A percentile compares a stretch with the other conserved stretches of the same genome.
Evolutionary conservation across 2,797 vertebrate genomes (phyloP).

Genomic region (Erithacus rubecula): DNA sequence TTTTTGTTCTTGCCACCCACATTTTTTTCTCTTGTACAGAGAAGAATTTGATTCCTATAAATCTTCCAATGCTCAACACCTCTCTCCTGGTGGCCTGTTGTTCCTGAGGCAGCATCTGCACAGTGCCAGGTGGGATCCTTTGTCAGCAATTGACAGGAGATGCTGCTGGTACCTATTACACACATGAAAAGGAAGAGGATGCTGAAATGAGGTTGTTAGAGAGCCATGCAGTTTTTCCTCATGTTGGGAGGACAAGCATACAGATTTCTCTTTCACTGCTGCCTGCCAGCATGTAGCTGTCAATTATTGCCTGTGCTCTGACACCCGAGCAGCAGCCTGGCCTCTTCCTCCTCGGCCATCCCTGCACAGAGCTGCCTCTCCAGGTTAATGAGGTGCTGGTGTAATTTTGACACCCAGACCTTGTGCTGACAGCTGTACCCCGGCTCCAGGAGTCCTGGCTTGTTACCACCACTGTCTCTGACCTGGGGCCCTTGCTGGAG

Average conservation of each 20-base stretch:
- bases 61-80: not conserved
- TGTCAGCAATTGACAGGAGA: slow-evolving; percentile 34
- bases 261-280: not conserved
- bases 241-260: not conserved
- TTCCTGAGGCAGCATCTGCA: slow-evolving; percentile 10
- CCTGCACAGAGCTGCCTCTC: not conserved
- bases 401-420: not conserved
- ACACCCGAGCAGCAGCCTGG: not conserved
- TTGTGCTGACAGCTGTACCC: not conserved
- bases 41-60: slow-evolving; percentile 1
- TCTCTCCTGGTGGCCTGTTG: slow-evolving; percentile 26
- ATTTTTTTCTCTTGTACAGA: not conserved
- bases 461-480: rapidly evolving
- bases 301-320: not conserved
- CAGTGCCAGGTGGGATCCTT: slow-evolving; percentile 1
- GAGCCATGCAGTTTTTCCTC: not conserved
- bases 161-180: not conserved
- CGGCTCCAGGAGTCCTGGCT: not conserved
- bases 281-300: slow-evolving; percentile 29
- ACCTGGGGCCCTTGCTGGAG: rapidly evolving
- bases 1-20: not conserved
- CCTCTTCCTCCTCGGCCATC: not conserved
- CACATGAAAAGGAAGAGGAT: not conserved
- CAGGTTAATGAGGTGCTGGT: slow-evolving; percentile 2
- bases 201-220: not conserved